Evolutionary conservation across 2,797 vertebrate species (phyloP).

Genomic region (Peromyscus nudipes): DNA sequence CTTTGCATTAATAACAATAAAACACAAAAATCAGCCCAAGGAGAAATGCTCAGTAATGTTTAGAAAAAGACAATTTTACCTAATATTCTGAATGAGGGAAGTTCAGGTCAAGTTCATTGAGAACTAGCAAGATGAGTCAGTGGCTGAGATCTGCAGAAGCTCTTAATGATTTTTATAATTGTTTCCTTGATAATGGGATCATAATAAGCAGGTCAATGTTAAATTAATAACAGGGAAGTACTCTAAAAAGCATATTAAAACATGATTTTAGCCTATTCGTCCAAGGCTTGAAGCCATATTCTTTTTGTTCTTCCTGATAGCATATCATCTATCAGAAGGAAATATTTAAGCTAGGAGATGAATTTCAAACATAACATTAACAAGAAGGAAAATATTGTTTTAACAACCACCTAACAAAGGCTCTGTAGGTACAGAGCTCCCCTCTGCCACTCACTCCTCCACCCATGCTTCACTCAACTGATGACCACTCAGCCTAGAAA

Average conservation of each 20-base stretch:
- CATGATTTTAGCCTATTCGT: slow-evolving; percentile 66
- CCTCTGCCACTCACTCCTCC: background rate
- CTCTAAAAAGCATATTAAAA: slow-evolving; percentile 75
- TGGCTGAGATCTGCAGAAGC: slow-evolving; percentile 55
- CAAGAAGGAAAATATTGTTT: slow-evolving; percentile 57
- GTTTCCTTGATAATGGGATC: slow-evolving; percentile 79
- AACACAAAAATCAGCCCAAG: slow-evolving; percentile 5
- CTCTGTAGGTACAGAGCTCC: background rate
- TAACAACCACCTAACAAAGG: background rate
- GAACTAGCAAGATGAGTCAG: slow-evolving; percentile 67
- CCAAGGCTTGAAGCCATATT: slow-evolving; percentile 57
- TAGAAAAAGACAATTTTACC: slow-evolving; percentile 55
- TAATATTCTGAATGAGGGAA: slow-evolving; percentile 57
- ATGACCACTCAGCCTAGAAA: background rate
- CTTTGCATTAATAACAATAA: slow-evolving; percentile 26
- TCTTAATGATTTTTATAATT: slow-evolving; percentile 76
- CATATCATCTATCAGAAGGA: slow-evolving; percentile 69
- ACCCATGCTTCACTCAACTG: background rate
- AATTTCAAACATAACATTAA: slow-evolving; percentile 64
- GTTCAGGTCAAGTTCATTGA: slow-evolving; percentile 66
- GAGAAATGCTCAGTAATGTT: slow-evolving; percentile 34
- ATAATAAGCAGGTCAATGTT: slow-evolving; percentile 79
- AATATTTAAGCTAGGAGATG: slow-evolving; percentile 70
- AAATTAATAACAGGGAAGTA: slow-evolving; percentile 78
- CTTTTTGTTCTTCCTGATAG: slow-evolving; percentile 57